Evolutionary conservation across 2,113 vertebrate species (phyloP).

Genomic region (Deroptyus accipitrinus): DNA sequence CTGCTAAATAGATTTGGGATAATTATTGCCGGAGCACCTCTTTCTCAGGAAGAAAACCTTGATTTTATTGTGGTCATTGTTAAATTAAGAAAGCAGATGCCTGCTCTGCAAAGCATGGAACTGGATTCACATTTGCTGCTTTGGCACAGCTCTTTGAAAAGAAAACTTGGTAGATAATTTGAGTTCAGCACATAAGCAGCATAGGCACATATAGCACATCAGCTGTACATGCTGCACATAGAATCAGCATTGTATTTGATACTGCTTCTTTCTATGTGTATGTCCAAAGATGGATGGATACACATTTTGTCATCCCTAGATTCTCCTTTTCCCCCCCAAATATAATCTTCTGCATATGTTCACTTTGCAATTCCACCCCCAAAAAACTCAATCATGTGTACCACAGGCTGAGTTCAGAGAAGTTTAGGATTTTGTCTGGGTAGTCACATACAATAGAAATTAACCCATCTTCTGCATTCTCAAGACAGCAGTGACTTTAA

Average conservation of each 20-base stretch:
- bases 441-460: slow-evolving; percentile 7
- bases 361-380: background rate
- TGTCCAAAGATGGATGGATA: background rate
- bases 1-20: slow-evolving; percentile 49
- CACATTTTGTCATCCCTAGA: background rate
- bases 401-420: background rate
- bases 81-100: slow-evolving; percentile 40
- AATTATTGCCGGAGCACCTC: slow-evolving; percentile 16
- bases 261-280: background rate
- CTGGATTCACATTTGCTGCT: background rate
- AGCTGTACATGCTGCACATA: background rate
- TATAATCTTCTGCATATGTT: background rate
- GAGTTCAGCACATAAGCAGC: background rate
- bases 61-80: background rate
- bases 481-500: background rate
- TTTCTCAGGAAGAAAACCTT: slow-evolving; percentile 36
- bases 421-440: background rate
- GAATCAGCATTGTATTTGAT: background rate
- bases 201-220: background rate
- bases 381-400: background rate
- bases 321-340: background rate
- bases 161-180: background rate
- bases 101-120: background rate
- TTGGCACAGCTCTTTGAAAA: background rate
- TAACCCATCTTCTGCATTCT: background rate